Evolutionary conservation across 2,113 vertebrate species (phyloP).

Genomic region (Thryonomys swinderianus): DNA sequence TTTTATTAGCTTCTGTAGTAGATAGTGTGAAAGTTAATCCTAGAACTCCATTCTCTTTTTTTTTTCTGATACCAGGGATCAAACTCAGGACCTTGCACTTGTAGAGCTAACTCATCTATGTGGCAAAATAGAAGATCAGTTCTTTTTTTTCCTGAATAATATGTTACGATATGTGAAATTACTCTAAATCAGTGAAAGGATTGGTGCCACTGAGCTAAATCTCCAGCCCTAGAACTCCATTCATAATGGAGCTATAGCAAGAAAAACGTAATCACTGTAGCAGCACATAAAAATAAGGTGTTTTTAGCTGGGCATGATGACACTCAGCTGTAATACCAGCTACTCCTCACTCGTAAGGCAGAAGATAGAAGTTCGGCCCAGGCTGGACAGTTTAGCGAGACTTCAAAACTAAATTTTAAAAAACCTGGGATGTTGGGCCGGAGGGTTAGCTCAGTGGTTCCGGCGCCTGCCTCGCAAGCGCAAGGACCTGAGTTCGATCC

Average conservation of each 20-base stretch:
- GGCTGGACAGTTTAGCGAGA: not conserved
- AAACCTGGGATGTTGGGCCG: no score
- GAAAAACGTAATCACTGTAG: not conserved
- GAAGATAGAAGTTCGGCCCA: not conserved
- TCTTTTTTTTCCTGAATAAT: no score
- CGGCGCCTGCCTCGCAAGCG: no score
- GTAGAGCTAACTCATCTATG: no score
- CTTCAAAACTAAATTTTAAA: not conserved
- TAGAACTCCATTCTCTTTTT: not conserved
- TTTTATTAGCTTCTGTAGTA: not conserved
- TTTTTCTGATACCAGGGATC: no score
- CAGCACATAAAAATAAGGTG: slow-evolving; percentile 3
- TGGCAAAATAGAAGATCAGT: no score
- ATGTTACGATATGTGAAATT: no score
- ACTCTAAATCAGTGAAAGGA: no score
- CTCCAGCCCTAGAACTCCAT: not conserved
- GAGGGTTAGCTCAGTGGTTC: no score
- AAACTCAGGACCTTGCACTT: no score
- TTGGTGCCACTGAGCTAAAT: no score
- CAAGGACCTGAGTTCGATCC: no score
- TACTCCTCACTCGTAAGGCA: not conserved
- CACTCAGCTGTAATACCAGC: not conserved
- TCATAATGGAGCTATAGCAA: not conserved
- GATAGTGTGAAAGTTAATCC: not conserved
- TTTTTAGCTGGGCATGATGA: not conserved